Evolutionary conservation across 2,113 vertebrate species (phyloP).

Genomic region (Pterophyllum scalare): DNA sequence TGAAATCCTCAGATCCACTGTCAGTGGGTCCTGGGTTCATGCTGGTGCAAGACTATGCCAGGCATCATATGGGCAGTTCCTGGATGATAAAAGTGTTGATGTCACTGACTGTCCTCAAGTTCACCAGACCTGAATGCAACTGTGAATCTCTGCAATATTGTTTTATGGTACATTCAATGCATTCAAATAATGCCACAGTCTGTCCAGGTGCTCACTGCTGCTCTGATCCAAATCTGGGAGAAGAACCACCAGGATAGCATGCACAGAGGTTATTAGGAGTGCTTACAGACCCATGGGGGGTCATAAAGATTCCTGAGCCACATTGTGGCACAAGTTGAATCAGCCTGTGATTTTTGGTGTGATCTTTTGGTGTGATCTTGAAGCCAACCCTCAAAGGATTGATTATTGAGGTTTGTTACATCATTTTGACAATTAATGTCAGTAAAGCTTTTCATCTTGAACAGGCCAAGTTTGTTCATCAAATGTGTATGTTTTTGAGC

Average conservation of each 20-base stretch:
- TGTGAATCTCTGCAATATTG: neutral
- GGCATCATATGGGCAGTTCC: neutral
- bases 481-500: too few relatives aligned
- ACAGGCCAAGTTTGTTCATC: too few relatives aligned
- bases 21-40: neutral
- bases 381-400: too few relatives aligned
- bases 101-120: neutral
- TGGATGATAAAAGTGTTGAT: neutral
- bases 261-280: too few relatives aligned
- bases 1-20: neutral
- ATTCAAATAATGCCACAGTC: neutral
- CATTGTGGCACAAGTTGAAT: neutral
- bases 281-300: too few relatives aligned
- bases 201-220: neutral
- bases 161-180: neutral
- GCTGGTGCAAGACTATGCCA: neutral
- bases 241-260: neutral
- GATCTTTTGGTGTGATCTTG: too few relatives aligned
- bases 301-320: neutral
- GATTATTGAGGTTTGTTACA: too few relatives aligned
- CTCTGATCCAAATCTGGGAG: too few relatives aligned
- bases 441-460: too few relatives aligned
- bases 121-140: neutral
- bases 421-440: too few relatives aligned
- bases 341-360: too few relatives aligned